Base-by-base conservation (phyloP, 2,797 vertebrate genomes). In the Bradypus variegatus region DNA sequence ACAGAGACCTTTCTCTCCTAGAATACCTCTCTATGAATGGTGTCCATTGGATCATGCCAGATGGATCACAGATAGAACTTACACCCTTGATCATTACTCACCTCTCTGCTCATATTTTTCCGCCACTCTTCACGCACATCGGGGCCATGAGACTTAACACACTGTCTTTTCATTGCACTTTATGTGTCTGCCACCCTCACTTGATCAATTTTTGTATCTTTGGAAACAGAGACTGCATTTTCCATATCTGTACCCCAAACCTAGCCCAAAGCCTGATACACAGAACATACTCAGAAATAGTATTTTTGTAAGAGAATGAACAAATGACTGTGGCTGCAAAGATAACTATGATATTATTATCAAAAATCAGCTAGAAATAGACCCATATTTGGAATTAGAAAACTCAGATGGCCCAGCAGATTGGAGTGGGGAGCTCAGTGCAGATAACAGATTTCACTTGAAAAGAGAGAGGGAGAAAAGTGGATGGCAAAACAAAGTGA, bases 331-430 rank as follows among this genome's bases (percentile, higher is more conserved):
- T 36, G 88, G 73, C 76, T 94, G 38, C 77, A 79, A 79, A 90
- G 91, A 72, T 85, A 94, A 93, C 91, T 62, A 58, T 21, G 48
- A 36, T 13, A 67, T 78, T 91, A 64, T 92, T 94, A 77, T 94
- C 77, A 93, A 85, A 62, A 95, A 76, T 50, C 70, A 89, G 79
- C 67, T 75, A 90, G 90, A 94, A 95, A 95, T 84, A 95, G 77
- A 89, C 9, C 55, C 83, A 93, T 86, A 91, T 90, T 92, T 94
- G 38, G 89, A 94, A 58, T 82, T 77, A 91, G 90, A 79, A 91
- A 91, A 91, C 90, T 96, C 95, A 96, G 95, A 95, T 96, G 92
- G 93, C 72, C 84, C 36, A 93, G 84, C 96, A 96, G 95, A 95
- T 82, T 91, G 90, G 85, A 91, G 50, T 67, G 85, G 67, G 65